phyloP scores from a whole-genome alignment of 2,797 vertebrate species.

The Sebastes steindachneri region DNA sequence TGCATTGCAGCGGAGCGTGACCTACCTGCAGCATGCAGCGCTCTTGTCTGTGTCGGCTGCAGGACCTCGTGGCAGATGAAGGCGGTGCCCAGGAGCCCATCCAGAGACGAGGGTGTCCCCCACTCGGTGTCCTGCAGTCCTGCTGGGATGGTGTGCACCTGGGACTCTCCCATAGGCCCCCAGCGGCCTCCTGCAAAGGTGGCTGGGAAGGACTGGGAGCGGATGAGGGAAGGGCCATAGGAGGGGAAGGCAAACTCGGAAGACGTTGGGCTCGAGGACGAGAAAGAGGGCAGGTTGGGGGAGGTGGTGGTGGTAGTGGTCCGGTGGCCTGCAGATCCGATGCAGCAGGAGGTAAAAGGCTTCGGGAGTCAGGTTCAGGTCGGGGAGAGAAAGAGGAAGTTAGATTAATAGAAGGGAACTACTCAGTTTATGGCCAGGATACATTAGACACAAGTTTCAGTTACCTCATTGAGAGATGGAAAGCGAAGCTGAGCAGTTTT shows the following conservation, averaged over 20 bases:
- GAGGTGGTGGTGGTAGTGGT: slow-evolving; percentile 90
- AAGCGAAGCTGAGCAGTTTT: slow-evolving; percentile 90
- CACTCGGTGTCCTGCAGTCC: slow-evolving; percentile 95
- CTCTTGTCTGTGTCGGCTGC: slow-evolving; percentile 84
- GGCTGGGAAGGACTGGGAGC: slow-evolving; percentile 94
- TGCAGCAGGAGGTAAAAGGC: slow-evolving; percentile 98
- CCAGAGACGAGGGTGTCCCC: slow-evolving; percentile 94
- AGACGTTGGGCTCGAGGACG: slow-evolving; percentile 45
- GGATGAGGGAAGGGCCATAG: slow-evolving; percentile 77
- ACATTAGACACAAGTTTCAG: neutral
- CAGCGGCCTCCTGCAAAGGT: slow-evolving; percentile 78
- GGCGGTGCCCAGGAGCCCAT: slow-evolving; percentile 91
- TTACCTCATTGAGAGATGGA: slow-evolving; percentile 93
- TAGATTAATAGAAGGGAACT: slow-evolving; percentile 12
- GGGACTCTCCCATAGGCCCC: slow-evolving; percentile 76
- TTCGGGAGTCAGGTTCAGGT: slow-evolving; percentile 53
- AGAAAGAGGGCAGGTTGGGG: slow-evolving; percentile 67
- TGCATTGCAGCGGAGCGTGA: neutral
- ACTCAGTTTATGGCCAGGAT: neutral
- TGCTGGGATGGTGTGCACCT: slow-evolving; percentile 89
- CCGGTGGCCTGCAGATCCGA: slow-evolving; percentile 94
- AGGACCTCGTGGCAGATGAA: slow-evolving; percentile 95
- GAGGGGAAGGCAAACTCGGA: slow-evolving; percentile 82
- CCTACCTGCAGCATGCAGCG: slow-evolving; percentile 85
- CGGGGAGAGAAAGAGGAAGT: slow-evolving; percentile 4